phyloP scores from a whole-genome alignment of 2,113 vertebrate species.

The Neodontobutis hainanensis region DNA sequence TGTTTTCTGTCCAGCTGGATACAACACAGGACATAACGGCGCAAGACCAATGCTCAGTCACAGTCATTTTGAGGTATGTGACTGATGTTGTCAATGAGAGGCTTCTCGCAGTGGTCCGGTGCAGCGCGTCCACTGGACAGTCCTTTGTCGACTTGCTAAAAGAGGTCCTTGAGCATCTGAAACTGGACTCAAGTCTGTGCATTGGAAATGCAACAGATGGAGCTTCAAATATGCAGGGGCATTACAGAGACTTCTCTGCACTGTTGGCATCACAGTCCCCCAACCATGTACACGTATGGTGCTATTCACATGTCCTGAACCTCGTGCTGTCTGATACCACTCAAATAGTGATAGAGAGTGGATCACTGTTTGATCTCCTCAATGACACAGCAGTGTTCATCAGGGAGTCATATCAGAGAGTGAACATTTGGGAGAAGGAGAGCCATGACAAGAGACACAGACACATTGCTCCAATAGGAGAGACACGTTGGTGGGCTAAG shows the following conservation, averaged over 20 bases:
- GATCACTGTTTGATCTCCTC: slow-evolving; percentile 25
- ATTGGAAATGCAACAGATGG: slow-evolving; percentile 14
- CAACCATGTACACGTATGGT: neutral
- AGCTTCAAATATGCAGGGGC: neutral
- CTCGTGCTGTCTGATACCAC: slow-evolving; percentile 16
- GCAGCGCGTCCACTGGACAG: slow-evolving; percentile 25
- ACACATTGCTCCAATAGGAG: slow-evolving; percentile 4
- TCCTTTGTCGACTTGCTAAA: slow-evolving; percentile 28
- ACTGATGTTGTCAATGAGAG: slow-evolving; percentile 17
- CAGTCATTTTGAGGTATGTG: no score
- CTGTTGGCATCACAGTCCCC: neutral
- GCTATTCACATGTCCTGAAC: slow-evolving; percentile 19
- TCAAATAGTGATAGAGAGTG: slow-evolving; percentile 6
- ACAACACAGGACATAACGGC: no score
- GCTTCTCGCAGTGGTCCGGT: slow-evolving; percentile 3
- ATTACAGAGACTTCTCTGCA: neutral
- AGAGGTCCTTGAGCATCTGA: slow-evolving; percentile 7
- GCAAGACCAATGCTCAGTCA: no score
- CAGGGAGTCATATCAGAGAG: slow-evolving; percentile 1
- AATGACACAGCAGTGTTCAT: slow-evolving; percentile 24
- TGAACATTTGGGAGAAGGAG: slow-evolving; percentile 10
- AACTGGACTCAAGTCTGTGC: slow-evolving; percentile 4
- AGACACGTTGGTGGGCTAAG: slow-evolving; percentile 24
- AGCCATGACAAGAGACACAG: slow-evolving; percentile 12
- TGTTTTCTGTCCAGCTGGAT: no score